These are phyloP conservation scores for Noctua janthina DNA, from an alignment of 2,888 invertebrate species.

Conservation along the genomic window DNA sequence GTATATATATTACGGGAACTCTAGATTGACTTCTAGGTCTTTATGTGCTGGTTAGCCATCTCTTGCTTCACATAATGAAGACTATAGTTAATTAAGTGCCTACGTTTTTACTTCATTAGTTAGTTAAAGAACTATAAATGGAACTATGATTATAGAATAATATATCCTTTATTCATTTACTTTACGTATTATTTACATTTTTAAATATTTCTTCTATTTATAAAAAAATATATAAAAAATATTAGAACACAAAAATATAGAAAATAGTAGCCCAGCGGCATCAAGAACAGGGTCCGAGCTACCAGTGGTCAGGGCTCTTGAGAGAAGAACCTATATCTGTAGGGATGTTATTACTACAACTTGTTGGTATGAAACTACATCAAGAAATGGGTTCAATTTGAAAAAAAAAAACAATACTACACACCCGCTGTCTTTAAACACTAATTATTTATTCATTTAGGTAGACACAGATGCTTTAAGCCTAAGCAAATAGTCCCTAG, in stretches of 20 bases:
- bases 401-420: neutral
- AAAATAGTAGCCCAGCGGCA: too few relatives aligned
- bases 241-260: too few relatives aligned
- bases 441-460: neutral
- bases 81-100: too few relatives aligned
- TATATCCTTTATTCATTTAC: too few relatives aligned
- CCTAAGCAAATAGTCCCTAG: slow-evolving; percentile 1
- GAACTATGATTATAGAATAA: neutral
- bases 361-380: neutral
- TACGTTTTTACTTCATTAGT: neutral
- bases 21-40: too few relatives aligned
- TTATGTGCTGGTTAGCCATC: neutral
- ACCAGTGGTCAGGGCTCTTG: too few relatives aligned
- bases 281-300: too few relatives aligned
- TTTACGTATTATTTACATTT: too few relatives aligned
- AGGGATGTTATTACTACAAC: neutral
- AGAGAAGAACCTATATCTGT: too few relatives aligned
- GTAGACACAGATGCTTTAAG: neutral
- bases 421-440: neutral
- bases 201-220: too few relatives aligned
- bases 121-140: neutral
- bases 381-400: neutral
- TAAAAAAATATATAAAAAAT: too few relatives aligned
- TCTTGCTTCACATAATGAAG: neutral
- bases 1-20: neutral